Evolutionary conservation across 2,113 vertebrate species (phyloP).

Genomic region (Nothocercus julius): DNA sequence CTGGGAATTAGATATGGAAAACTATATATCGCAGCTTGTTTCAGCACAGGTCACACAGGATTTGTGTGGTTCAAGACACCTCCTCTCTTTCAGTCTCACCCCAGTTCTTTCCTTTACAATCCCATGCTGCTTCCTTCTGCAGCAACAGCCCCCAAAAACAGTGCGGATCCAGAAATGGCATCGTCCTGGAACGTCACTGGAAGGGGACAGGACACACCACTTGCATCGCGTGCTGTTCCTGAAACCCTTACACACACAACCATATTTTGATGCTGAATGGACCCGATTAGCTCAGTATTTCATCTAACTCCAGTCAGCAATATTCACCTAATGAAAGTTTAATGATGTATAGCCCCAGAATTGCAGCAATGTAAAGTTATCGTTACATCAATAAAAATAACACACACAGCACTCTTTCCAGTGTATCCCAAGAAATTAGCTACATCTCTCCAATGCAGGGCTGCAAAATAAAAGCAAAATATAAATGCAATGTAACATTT

Average conservation of each 20-base stretch:
- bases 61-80: neutral
- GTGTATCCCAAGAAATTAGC: neutral
- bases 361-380: neutral
- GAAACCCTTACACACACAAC: neutral
- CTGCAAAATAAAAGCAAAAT: neutral
- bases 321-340: neutral
- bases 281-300: neutral
- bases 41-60: neutral
- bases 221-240: neutral
- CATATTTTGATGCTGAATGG: neutral
- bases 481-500: neutral
- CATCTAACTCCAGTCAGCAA: neutral
- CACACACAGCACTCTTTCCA: neutral
- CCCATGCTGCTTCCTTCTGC: neutral
- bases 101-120: neutral
- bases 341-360: neutral
- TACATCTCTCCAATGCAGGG: neutral
- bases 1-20: neutral
- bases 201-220: neutral
- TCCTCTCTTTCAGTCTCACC: neutral
- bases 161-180: neutral
- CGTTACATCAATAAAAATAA: neutral
- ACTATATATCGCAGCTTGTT: neutral
- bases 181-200: neutral
- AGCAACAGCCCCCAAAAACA: neutral